Evolutionary conservation across 1,140 invertebrate species (phyloP).

Genomic region (Zophobas atratus): DNA sequence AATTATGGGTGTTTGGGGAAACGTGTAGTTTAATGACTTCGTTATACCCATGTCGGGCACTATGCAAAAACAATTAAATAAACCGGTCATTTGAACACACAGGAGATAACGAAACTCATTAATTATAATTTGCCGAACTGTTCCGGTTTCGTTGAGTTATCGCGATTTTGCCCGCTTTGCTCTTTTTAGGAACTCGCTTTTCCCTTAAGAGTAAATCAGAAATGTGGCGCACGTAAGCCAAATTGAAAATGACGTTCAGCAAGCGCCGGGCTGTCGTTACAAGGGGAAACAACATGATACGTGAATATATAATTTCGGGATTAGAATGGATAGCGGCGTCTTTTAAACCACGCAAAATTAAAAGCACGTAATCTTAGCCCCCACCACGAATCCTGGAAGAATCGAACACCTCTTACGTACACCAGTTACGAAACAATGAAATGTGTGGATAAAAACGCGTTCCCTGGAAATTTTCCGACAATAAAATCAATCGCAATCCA

Average conservation of each 20-base stretch:
- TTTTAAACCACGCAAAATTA: neutral
- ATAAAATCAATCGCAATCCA: slow-evolving; percentile 26
- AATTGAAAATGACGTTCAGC: slow-evolving; percentile 36
- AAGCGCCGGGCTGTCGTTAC: slow-evolving; percentile 16
- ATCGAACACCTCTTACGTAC: neutral
- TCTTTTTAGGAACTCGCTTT: neutral
- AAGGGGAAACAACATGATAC: slow-evolving; percentile 14
- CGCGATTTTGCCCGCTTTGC: slow-evolving; percentile 1
- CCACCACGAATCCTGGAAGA: too few relatives aligned
- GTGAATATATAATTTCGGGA: slow-evolving; percentile 23
- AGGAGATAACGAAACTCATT: slow-evolving; percentile 48
- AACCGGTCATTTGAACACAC: slow-evolving; percentile 52
- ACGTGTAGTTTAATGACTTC: slow-evolving; percentile 52
- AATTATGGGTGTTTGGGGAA: slow-evolving; percentile 52
- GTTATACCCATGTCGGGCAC: slow-evolving; percentile 25
- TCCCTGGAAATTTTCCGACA: neutral
- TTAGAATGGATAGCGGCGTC: slow-evolving; percentile 3
- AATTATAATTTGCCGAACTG: slow-evolving; percentile 50
- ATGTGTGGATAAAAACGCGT: too few relatives aligned
- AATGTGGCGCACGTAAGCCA: slow-evolving; percentile 17
- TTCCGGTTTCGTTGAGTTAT: slow-evolving; percentile 20
- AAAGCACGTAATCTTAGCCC: too few relatives aligned
- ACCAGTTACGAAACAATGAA: neutral
- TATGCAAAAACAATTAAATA: slow-evolving; percentile 53
- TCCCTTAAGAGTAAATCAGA: slow-evolving; percentile 6